These are phyloP conservation scores for Hippocampus guttulatus DNA, from an alignment of 2,113 vertebrate genomes.

Conservation along the genomic window DNA sequence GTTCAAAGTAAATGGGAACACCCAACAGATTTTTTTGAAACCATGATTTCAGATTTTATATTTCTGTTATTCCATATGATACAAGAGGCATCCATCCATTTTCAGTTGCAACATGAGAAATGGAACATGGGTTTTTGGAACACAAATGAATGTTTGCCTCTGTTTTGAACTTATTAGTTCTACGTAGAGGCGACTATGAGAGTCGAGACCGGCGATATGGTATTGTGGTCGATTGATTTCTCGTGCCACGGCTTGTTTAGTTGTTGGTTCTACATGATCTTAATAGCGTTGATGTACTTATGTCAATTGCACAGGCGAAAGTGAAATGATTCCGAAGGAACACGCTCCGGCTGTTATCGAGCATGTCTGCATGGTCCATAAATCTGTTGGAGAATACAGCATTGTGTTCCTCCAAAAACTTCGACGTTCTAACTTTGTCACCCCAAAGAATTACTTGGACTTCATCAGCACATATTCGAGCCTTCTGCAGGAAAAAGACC, in stretches of 20 bases:
- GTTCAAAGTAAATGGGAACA: too few species aligned
- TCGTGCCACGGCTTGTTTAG: neutral
- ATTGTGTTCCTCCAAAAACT: slow-evolving; percentile 84
- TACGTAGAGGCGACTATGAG: too few species aligned
- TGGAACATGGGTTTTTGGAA: neutral
- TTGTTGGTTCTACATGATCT: neutral
- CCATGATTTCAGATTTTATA: too few species aligned
- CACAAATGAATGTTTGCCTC: neutral
- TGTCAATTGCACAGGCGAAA: slow-evolving; percentile 69
- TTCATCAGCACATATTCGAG: slow-evolving; percentile 84
- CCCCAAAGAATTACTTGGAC: slow-evolving; percentile 94
- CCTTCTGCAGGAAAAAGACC: slow-evolving; percentile 84
- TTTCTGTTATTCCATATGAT: too few species aligned
- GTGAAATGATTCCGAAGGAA: slow-evolving; percentile 72
- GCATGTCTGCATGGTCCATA: slow-evolving; percentile 86
- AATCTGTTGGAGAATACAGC: slow-evolving; percentile 82
- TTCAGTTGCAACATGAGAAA: too few species aligned
- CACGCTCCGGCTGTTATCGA: slow-evolving; percentile 68
- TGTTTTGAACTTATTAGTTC: neutral
- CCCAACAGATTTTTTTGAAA: too few species aligned
- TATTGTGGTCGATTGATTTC: neutral
- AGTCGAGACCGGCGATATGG: neutral
- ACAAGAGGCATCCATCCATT: too few species aligned
- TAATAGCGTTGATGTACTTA: neutral
- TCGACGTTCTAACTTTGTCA: slow-evolving; percentile 86